Evolutionary conservation across 1,140 invertebrate genomes (phyloP), one percentile per base, ranked within the genome.

Genomic region (Rhagoletis pomonella): DNA sequence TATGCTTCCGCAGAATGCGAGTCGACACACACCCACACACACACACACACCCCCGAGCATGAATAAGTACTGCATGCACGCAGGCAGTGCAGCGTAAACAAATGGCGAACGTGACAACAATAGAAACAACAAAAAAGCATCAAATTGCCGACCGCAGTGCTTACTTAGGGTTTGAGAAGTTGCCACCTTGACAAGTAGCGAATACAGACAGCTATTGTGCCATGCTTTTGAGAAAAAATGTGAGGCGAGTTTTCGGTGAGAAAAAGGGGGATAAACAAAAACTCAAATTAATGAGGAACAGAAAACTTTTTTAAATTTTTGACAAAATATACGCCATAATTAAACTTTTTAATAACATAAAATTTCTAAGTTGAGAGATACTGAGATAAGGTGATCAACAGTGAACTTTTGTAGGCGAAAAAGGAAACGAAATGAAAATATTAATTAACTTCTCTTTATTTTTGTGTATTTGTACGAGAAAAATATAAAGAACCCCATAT

Each of bases 51-150:
- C 29, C 29, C 29, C 29, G 29, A 29, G 5, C 5, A n/a, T 39
- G 5, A 4, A 39, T 55, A 55, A 7, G 4, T 73, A 14, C 29
- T 3, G 9, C 19, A 12, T 42, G 44, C 10, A 42, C 42, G 12
- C 29, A 69, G 67, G 14, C 67, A 44, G 67, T 69, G 67, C 67
- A 69, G 67, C 67, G 67, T 69, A 69, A 69, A 69, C 67, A 69
- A 69, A 69, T 17, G 29, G 67, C 39, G 67, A 42, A 69, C 67
- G 67, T 73, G 67, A 73, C 67, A 73, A 73, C 67, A 73, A 73
- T 73, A 42, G 14, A 6, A 17, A 42, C 42, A 67, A 42, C 65
- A 47, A 73, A 73, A n/a, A 17, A 47, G 42, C n/a, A 73, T 73
- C 44, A 47, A 73, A n/a, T 47, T 47, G 17, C 67, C 42, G 44